A percentile compares a stretch with the other conserved stretches of the same genome.
Evolutionary conservation across 2,797 vertebrate genomes (phyloP).

Genomic region (Peromyscus eremicus): DNA sequence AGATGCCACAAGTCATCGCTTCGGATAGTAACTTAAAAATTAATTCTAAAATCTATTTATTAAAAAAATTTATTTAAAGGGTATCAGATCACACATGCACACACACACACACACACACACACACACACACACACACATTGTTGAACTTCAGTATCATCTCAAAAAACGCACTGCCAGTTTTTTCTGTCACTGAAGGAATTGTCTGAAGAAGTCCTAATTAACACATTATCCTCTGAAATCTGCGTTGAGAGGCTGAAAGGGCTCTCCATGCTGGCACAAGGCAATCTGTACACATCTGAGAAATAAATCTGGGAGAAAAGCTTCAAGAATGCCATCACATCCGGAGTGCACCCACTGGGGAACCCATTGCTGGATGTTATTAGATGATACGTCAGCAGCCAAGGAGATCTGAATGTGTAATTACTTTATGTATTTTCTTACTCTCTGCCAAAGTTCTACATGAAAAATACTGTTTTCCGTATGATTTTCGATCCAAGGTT

Average conservation of each 20-base stretch:
- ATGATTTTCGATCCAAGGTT: background rate
- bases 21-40: background rate
- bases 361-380: conserved; percentile 49
- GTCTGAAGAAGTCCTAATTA: conserved; percentile 73
- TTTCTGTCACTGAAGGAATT: conserved; percentile 48
- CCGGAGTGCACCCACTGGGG: conserved; percentile 57
- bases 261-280: conserved; percentile 62
- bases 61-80: background rate
- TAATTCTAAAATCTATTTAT: background rate
- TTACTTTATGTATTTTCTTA: conserved; percentile 59
- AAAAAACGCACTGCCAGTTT: conserved; percentile 44
- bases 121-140: background rate
- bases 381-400: conserved; percentile 41
- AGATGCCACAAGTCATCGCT: background rate
- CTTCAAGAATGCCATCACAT: conserved; percentile 67
- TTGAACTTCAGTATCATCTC: conserved; percentile 33
- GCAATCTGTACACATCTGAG: conserved; percentile 76
- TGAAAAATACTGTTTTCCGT: conserved; percentile 43
- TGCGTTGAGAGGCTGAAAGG: conserved; percentile 66
- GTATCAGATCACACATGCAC: background rate
- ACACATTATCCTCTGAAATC: conserved; percentile 70
- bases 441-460: background rate
- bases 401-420: conserved; percentile 59
- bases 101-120: background rate
- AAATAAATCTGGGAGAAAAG: conserved; percentile 70